Conservation (phyloP, 2,797 vertebrate species). For the Scolopax rusticola region DNA sequence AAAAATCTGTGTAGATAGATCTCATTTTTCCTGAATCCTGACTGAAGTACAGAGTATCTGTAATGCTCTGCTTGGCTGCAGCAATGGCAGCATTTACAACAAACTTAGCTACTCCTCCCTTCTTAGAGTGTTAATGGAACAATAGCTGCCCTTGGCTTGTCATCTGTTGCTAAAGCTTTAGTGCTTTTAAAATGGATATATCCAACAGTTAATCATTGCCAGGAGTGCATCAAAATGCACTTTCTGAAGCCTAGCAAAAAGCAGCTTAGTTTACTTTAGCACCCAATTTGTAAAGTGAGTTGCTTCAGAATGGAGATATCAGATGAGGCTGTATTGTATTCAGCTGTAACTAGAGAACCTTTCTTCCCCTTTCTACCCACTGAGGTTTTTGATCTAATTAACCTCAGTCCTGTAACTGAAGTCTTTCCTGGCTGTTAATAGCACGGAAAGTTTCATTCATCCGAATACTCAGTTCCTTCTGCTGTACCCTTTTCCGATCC, state of each 20-base stretch:
- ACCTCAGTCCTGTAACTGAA: background rate
- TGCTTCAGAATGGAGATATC: background rate
- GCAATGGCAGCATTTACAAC: background rate
- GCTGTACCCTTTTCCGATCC: background rate
- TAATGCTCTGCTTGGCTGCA: background rate
- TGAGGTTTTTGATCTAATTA: conserved; percentile 17
- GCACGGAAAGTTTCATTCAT: background rate
- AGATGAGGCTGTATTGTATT: background rate
- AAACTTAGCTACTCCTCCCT: background rate
- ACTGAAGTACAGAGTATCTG: background rate
- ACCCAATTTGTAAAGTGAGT: background rate
- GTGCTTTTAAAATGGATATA: background rate
- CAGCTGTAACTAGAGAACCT: background rate
- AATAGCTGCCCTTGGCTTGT: background rate
- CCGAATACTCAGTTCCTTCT: background rate
- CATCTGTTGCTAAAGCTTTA: background rate
- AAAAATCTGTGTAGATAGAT: background rate
- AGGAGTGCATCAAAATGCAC: background rate
- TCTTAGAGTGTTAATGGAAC: conserved; percentile 7
- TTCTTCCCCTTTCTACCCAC: background rate
- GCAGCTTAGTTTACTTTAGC: conserved; percentile 24
- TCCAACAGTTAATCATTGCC: background rate
- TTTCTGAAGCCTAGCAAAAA: background rate
- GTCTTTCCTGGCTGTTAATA: background rate
- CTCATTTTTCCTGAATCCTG: background rate